Evolutionary conservation across 92 coral and sea anemone genomes (phyloP), one percentile per base, ranked within the genome.

Genomic region (Chrysogorgia sp.): DNA sequence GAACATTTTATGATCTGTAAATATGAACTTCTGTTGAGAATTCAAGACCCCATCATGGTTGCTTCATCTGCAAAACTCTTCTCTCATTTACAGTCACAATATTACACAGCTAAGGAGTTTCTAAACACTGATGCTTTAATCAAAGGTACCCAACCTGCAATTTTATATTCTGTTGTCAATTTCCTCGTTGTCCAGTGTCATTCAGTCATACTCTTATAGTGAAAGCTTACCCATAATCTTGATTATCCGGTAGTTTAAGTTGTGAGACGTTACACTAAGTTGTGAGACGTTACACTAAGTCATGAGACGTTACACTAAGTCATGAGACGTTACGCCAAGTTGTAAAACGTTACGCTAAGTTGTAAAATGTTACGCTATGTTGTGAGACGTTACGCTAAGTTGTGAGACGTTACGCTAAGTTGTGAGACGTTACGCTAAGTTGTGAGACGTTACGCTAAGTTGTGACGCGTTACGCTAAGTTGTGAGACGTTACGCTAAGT

Each of bases 1-100:
- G 90, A 87, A 58, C 98, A 93, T 78, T 93, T 91, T 61, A 91
- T 87, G 82, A 83, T 93, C 40, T 93, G 98, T 83, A 91, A 85
- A 80, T 77, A 96, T 61, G 98, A 93, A 77, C 83, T 91, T 15
- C 26, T 91, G 12, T 86, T 92, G 57, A 88, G 98, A 74, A 86
- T 93, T 17, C 98, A 91, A 63, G 98, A 93, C 52, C 94, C 98
- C 0, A 80, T 87, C 12, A 77, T 89, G 32, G 89, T 92, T 34
- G 80, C 85, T 82, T 89, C 92, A 84, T 86, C 90, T 80, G 93
- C 92, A 40, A 92, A 93, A 66, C 79, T 93, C 59, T 75, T 90
- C 77, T 86, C 88, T 28, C 82, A 92, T 67, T 74, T 93, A 25
- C 90, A 90, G 57, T 86, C 83, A 9, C 87, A 74, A 55, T 84